Percentiles rank a stretch among this genome's conserved stretches.
phyloP scores from a whole-genome alignment of 2,888 invertebrate species.

The Gastracanthus pulcherrimus region DNA sequence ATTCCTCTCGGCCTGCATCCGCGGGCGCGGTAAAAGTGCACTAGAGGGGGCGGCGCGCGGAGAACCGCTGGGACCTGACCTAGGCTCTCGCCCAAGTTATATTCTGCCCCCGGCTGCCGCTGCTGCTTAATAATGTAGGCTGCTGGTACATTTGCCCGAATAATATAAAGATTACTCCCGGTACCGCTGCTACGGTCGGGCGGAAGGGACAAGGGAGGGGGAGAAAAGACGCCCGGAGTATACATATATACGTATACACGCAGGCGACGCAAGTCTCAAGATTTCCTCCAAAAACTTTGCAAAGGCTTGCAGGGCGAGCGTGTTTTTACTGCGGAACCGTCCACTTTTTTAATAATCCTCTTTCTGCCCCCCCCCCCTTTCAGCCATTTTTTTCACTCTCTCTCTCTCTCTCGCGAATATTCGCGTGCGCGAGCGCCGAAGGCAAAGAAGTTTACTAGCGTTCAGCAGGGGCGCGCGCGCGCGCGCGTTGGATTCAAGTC shows the following conservation, averaged over 20 bases:
- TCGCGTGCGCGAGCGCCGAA: background rate
- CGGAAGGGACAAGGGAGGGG: too few relatives aligned
- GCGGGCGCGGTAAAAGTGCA: too few relatives aligned
- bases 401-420: too few relatives aligned
- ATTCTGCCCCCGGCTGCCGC: constrained; percentile 63
- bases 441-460: background rate
- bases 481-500: background rate
- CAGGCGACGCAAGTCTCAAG: too few relatives aligned
- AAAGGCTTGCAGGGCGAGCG: too few relatives aligned
- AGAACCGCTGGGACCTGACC: too few relatives aligned
- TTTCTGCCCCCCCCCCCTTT: too few relatives aligned
- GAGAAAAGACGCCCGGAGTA: background rate
- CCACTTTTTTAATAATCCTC: constrained; percentile 1
- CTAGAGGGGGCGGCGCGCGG: too few relatives aligned
- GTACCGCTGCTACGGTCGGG: too few relatives aligned
- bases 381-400: too few relatives aligned
- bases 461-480: background rate
- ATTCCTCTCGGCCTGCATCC: too few relatives aligned
- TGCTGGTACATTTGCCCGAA: constrained; percentile 30
- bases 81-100: constrained; percentile 20
- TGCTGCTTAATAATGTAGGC: constrained; percentile 66
- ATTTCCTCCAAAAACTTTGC: background rate
- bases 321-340: constrained; percentile 3
- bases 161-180: constrained; percentile 42
- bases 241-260: background rate